These are phyloP conservation scores for Champsocephalus esox DNA, from an alignment of 2,797 vertebrate genomes.

Conservation along the genomic window DNA sequence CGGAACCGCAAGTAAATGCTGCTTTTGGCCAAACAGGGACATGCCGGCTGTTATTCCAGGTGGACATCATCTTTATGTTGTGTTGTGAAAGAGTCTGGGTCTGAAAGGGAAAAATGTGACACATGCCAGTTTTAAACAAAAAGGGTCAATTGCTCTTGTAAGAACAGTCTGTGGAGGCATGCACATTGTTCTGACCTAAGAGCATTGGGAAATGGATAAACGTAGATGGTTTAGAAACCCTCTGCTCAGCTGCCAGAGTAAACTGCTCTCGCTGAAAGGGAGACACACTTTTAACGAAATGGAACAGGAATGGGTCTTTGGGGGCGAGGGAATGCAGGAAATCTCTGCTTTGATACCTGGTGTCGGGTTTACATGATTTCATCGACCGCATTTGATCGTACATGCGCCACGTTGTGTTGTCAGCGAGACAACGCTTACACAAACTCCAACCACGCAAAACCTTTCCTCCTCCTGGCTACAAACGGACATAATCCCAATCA, in stretches of 20 bases:
- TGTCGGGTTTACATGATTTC: conserved; percentile 51
- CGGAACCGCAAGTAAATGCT: conserved; percentile 67
- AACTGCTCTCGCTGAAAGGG: conserved; percentile 53
- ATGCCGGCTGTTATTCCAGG: conserved; percentile 73
- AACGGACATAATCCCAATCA: conserved; percentile 50
- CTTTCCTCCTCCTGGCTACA: conserved; percentile 36
- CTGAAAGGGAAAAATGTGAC: conserved; percentile 57
- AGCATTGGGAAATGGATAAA: conserved; percentile 55
- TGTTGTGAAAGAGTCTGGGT: conserved; percentile 45
- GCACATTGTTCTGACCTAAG: conserved; percentile 64
- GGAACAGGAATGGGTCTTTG: conserved; percentile 40
- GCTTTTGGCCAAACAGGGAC: conserved; percentile 69
- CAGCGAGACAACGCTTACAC: conserved; percentile 38
- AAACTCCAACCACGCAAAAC: conserved; percentile 41
- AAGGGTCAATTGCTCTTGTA: conserved; percentile 64
- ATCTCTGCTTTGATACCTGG: conserved; percentile 63
- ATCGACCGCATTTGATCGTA: background rate
- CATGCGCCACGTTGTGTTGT: conserved; percentile 21
- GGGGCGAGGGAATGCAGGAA: conserved; percentile 50
- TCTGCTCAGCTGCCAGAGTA: conserved; percentile 62
- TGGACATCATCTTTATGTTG: conserved; percentile 71
- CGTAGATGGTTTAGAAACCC: conserved; percentile 33
- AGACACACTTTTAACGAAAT: conserved; percentile 50
- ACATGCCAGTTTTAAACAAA: conserved; percentile 65
- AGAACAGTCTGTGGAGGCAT: conserved; percentile 58